These are phyloP conservation scores for Bombus sibiricus DNA, from an alignment of 1,140 invertebrate species.

Conservation along the genomic window DNA sequence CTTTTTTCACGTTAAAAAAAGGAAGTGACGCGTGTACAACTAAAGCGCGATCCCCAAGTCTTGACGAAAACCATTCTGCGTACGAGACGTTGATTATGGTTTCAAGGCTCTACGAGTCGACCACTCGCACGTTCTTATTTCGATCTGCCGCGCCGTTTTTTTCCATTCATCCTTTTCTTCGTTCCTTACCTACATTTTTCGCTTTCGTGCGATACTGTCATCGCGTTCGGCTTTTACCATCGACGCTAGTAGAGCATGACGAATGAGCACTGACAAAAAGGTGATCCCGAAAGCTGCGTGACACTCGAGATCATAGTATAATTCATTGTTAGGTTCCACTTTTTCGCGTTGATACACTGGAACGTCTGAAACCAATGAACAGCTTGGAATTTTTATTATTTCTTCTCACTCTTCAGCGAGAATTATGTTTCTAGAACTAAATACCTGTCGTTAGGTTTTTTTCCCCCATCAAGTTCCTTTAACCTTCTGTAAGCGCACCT, in stretches of 20 bases:
- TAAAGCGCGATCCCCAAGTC: background rate
- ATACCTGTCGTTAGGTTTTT: background rate
- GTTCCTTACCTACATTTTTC: constrained; percentile 21
- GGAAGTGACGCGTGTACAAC: background rate
- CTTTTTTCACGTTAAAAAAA: background rate
- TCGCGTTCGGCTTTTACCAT: constrained; percentile 16
- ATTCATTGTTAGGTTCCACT: background rate
- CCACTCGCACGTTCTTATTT: constrained; percentile 37
- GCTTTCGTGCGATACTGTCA: background rate
- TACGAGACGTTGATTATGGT: constrained; percentile 31
- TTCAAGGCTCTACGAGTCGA: constrained; percentile 21
- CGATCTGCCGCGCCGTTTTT: constrained; percentile 29
- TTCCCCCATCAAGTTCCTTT: background rate
- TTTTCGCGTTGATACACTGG: background rate
- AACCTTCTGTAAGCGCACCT: background rate
- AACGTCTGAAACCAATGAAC: background rate
- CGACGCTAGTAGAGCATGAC: constrained; percentile 49
- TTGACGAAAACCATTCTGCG: constrained; percentile 21
- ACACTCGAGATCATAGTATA: background rate
- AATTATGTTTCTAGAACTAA: too few species aligned
- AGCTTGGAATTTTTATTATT: background rate
- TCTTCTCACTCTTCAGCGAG: too few species aligned
- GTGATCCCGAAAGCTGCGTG: background rate
- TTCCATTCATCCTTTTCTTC: background rate
- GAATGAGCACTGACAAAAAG: constrained; percentile 32